A percentile compares a stretch with the other conserved stretches of the same genome.
phyloP scores from a whole-genome alignment of 2,113 vertebrate species.

The Tetrao urogallus region DNA sequence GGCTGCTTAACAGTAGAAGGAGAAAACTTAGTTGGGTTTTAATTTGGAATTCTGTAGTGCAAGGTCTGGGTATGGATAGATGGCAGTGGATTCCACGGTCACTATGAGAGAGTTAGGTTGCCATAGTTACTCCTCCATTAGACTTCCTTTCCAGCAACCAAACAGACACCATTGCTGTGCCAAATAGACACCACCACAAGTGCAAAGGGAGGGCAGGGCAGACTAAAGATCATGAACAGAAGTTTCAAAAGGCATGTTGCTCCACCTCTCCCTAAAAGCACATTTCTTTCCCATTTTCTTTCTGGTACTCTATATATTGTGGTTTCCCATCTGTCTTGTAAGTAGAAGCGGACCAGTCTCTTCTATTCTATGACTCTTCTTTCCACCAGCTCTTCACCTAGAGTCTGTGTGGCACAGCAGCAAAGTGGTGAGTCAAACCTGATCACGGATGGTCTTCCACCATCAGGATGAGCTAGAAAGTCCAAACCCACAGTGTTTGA shows the following conservation, averaged over 20 bases:
- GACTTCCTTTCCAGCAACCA: not conserved
- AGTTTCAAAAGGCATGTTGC: not conserved
- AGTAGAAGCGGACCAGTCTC: not conserved
- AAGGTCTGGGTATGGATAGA: not conserved
- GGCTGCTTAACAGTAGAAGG: not conserved
- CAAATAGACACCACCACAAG: not conserved
- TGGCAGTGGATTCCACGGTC: not conserved
- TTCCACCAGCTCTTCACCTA: not conserved
- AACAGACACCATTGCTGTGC: not conserved
- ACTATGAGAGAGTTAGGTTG: not conserved
- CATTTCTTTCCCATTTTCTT: not conserved
- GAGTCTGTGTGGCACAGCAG: not conserved
- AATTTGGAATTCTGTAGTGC: not conserved
- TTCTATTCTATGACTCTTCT: not conserved
- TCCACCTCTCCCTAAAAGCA: not conserved
- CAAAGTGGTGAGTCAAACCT: not conserved
- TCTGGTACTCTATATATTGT: not conserved
- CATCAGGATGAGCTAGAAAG: not conserved
- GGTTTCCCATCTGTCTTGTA: not conserved
- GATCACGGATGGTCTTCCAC: not conserved
- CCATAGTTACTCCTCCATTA: not conserved
- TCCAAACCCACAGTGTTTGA: not conserved
- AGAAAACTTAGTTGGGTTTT: not conserved
- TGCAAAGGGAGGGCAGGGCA: not conserved
- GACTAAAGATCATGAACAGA: not conserved